Percentiles rank a stretch among this genome's conserved stretches.
Evolutionary conservation across 1,140 invertebrate genomes (phyloP).

Genomic region (Apocrypta bakeri): DNA sequence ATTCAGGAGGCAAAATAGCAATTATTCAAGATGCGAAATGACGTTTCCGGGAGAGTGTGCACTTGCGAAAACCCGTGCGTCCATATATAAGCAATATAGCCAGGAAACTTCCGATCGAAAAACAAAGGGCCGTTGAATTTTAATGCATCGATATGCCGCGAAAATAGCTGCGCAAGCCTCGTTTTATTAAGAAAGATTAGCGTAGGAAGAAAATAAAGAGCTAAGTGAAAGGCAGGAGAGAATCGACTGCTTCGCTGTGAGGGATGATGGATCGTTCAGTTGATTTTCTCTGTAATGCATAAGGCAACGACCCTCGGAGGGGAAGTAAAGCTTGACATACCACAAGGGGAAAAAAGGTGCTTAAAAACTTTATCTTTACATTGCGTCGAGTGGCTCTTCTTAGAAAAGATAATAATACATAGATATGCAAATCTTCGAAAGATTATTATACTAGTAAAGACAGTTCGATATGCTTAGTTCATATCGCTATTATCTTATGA

Average conservation of each 20-base stretch:
- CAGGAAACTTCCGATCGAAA: background rate
- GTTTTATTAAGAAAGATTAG: constrained; percentile 43
- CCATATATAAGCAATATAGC: background rate
- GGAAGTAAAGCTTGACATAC: constrained; percentile 18
- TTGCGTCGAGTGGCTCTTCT: background rate
- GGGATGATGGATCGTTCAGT: constrained; percentile 40
- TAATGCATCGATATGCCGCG: background rate
- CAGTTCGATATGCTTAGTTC: too few relatives aligned
- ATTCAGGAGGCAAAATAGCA: too few relatives aligned
- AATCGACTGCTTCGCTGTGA: constrained; percentile 22
- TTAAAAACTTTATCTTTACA: constrained; percentile 48
- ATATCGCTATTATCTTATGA: background rate
- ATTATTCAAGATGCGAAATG: too few relatives aligned
- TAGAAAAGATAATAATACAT: too few relatives aligned
- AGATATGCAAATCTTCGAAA: too few relatives aligned
- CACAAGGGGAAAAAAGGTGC: too few relatives aligned
- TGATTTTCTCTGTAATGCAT: background rate
- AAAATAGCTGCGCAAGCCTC: background rate
- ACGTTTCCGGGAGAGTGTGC: too few relatives aligned
- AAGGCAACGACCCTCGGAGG: background rate
- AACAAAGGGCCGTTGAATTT: background rate
- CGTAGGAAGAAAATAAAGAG: background rate
- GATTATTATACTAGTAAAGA: too few relatives aligned
- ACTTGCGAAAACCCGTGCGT: too few relatives aligned
- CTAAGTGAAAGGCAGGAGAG: constrained; percentile 46